Conservation (phyloP, 1,140 invertebrate genomes). For the Uloborus diversus region DNA sequence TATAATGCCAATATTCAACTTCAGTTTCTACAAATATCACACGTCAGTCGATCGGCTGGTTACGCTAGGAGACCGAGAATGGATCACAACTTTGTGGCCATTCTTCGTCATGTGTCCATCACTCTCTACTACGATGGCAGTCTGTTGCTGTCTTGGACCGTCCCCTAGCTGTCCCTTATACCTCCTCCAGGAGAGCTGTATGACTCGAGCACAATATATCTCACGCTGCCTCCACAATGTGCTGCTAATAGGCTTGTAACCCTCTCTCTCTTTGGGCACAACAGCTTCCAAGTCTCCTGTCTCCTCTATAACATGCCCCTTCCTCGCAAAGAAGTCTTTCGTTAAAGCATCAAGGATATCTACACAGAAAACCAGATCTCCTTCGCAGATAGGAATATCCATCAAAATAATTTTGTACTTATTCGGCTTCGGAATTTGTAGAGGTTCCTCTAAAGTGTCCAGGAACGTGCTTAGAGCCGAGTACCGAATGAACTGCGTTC, state of each 20-base stretch:
- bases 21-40: too few species aligned
- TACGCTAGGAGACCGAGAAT: slow-evolving; percentile 82
- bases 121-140: slow-evolving; percentile 82
- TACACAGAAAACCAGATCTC: slow-evolving; percentile 95
- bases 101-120: slow-evolving; percentile 83
- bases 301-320: slow-evolving; percentile 70
- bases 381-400: slow-evolving; percentile 98
- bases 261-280: slow-evolving; percentile 76
- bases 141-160: slow-evolving; percentile 68
- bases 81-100: slow-evolving; percentile 88
- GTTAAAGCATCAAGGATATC: slow-evolving; percentile 94
- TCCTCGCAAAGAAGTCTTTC: slow-evolving; percentile 93
- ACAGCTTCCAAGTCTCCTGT: slow-evolving; percentile 74
- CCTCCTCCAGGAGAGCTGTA: slow-evolving; percentile 87
- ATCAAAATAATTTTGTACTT: slow-evolving; percentile 99
- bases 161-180: slow-evolving; percentile 61
- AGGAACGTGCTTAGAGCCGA: slow-evolving; percentile 93
- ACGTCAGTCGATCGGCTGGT: slow-evolving; percentile 82
- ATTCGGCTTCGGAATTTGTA: slow-evolving; percentile 97
- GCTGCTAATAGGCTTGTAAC: slow-evolving; percentile 91
- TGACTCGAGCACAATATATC: slow-evolving; percentile 92
- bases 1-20: slow-evolving; percentile 7
- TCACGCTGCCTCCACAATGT: slow-evolving; percentile 95
- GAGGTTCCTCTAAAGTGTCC: slow-evolving; percentile 90
- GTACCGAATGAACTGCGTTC: slow-evolving; percentile 95